These are phyloP conservation scores for Tenthredo livida DNA, from an alignment of 2,888 invertebrate species.

Conservation along the genomic window DNA sequence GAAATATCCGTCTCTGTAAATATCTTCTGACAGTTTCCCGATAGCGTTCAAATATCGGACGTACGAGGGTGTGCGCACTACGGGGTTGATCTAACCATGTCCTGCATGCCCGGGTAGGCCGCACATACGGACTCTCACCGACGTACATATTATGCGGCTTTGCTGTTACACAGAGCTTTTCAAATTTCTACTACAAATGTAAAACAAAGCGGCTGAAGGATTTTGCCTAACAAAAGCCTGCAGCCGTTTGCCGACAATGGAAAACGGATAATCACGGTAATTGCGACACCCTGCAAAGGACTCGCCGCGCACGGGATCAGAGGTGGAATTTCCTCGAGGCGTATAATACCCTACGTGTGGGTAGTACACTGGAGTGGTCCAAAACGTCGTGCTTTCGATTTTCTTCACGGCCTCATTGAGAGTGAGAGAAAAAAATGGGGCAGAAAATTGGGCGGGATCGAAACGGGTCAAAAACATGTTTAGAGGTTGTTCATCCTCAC, in stretches of 20 bases:
- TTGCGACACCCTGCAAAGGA: constrained; percentile 22
- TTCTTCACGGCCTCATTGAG: background rate
- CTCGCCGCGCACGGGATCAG: background rate
- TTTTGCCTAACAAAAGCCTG: constrained; percentile 19
- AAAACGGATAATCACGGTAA: constrained; percentile 42
- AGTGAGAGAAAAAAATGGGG: background rate
- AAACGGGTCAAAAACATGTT: no score
- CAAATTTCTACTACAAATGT: background rate
- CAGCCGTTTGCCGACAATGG: constrained; percentile 37
- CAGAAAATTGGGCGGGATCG: no score
- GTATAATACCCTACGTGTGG: background rate
- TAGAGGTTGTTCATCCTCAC: no score
- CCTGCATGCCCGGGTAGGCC: no score
- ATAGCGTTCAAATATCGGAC: background rate
- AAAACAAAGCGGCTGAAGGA: background rate
- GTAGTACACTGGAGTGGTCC: background rate
- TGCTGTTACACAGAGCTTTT: background rate
- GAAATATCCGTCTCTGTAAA: constrained; percentile 4
- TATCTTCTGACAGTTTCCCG: constrained; percentile 27
- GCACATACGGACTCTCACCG: background rate
- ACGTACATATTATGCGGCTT: background rate
- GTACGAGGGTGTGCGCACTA: background rate
- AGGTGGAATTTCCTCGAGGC: background rate
- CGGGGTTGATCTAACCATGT: background rate
- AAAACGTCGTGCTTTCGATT: background rate